phyloP scores from a whole-genome alignment of 1,140 invertebrate genomes.

The Pentalonia nigronervosa region DNA sequence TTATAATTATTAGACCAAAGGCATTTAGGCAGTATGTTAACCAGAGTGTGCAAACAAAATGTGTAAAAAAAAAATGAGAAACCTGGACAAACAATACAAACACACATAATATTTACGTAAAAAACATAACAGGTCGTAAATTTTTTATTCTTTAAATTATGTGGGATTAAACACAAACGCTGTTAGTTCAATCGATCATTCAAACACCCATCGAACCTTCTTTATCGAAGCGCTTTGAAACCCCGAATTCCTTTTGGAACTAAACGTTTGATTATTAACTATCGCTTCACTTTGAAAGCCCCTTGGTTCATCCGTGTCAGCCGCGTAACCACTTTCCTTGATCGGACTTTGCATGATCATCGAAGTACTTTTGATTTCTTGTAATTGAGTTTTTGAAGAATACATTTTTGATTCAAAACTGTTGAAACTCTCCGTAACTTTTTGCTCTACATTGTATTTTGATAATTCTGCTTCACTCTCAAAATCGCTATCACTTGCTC shows the following conservation, averaged over 20 bases:
- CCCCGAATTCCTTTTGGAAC: conserved; percentile 34
- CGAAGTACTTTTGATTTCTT: conserved; percentile 24
- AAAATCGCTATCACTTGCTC: conserved; percentile 42
- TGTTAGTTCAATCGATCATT: conserved; percentile 26
- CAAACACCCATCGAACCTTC: conserved; percentile 39
- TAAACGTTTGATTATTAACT: neutral
- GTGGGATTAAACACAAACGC: neutral
- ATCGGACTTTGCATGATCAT: conserved; percentile 38
- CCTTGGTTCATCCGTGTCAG: conserved; percentile 75
- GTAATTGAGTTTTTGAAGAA: conserved; percentile 31
- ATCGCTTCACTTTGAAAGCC: neutral
- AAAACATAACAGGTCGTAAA: neutral
- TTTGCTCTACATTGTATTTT: conserved; percentile 40
- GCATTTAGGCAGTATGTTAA: neutral
- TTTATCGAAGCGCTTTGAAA: conserved; percentile 35
- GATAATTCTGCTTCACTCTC: conserved; percentile 47
- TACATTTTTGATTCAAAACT: conserved; percentile 24
- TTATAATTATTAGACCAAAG: neutral
- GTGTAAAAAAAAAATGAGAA: neutral
- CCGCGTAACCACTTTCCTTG: conserved; percentile 73
- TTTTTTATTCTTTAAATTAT: neutral
- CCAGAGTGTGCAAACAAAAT: neutral
- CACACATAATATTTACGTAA: neutral
- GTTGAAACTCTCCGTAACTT: neutral
- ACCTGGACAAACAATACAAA: neutral